phyloP scores from a whole-genome alignment of 2,113 vertebrate genomes.

The Desmodus rotundus region DNA sequence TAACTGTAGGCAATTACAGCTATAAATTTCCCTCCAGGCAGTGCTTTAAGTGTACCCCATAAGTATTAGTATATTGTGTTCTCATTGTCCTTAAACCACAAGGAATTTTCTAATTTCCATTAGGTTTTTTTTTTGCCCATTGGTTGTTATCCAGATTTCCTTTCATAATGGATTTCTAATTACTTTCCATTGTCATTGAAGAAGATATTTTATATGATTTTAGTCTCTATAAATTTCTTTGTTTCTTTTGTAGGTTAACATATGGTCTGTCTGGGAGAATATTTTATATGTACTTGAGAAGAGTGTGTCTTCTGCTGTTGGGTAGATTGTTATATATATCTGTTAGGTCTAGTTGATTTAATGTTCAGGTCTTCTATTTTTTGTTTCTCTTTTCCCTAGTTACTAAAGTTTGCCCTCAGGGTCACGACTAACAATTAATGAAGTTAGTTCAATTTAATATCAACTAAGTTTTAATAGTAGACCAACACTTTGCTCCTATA shows the following conservation, averaged over 20 bases:
- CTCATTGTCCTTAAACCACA: neutral
- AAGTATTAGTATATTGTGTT: neutral
- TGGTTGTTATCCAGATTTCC: neutral
- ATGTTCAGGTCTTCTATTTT: neutral
- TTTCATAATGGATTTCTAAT: neutral
- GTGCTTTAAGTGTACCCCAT: neutral
- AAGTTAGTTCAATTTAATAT: neutral
- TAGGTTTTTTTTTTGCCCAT: constrained; percentile 2
- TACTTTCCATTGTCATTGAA: neutral
- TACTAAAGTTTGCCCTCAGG: neutral
- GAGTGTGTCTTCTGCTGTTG: neutral
- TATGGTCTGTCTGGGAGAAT: neutral
- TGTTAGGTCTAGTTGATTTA: neutral
- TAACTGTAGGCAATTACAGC: neutral
- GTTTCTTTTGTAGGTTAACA: neutral
- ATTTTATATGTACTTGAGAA: neutral
- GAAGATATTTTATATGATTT: neutral
- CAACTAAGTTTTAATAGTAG: neutral
- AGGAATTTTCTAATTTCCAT: neutral
- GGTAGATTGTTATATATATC: neutral
- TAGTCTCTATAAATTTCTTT: neutral
- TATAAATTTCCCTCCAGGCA: neutral
- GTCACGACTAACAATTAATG: neutral
- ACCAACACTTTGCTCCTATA: neutral
- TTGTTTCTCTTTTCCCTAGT: neutral